Base-by-base conservation (phyloP, 2,888 invertebrate genomes). In the Pseudolycoriella hygida region DNA sequence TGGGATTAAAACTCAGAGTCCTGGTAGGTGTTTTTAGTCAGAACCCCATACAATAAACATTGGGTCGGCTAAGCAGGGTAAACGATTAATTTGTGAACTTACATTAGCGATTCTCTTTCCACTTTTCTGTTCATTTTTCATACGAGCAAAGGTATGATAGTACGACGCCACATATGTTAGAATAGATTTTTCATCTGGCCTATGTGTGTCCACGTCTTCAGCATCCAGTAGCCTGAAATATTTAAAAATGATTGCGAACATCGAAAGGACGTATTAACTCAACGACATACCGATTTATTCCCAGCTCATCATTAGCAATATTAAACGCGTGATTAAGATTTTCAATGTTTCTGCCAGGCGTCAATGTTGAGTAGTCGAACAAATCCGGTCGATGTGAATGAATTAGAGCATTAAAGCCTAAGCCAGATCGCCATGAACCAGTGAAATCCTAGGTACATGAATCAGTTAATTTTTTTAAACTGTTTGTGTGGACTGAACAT, bases 111-210 rank as follows among this genome's bases (percentile, higher is more conserved):
- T 96, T 60, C 97, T 76, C 56, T 90, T 79, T 30, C 96, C 96
- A 54, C 94, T 94, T 63, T 96, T 97, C 70, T 90, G 87, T 61
- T 97, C 97, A 60, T 89, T 93, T 73, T 96, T 97, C 92, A 97
- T 94, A 54, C 94, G 76, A 40, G 97, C 96, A 70, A 98, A 98
- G 47, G 96, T 94, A 69, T 98, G 97, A 67, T 98, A 98, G 68
- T 96, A 97, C 14, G 93, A 92, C 2, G 97, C 96, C 32, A 98
- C 94, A 62, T 98, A 98, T 17, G 97, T 98, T 72, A 98, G 88
- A 60, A 98, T 90, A 30, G 94, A 94, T 67, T 96, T 97, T 70
- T 98, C 98, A 62, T 97, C 97, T 0, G 96, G 96, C 40, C 89
- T 74, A 45, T 73, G 79, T 0, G 85, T 90, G 68, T 97, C 96